These are phyloP conservation scores for Hemicordylus capensis DNA, from an alignment of 2,113 vertebrate genomes.

Conservation along the genomic window DNA sequence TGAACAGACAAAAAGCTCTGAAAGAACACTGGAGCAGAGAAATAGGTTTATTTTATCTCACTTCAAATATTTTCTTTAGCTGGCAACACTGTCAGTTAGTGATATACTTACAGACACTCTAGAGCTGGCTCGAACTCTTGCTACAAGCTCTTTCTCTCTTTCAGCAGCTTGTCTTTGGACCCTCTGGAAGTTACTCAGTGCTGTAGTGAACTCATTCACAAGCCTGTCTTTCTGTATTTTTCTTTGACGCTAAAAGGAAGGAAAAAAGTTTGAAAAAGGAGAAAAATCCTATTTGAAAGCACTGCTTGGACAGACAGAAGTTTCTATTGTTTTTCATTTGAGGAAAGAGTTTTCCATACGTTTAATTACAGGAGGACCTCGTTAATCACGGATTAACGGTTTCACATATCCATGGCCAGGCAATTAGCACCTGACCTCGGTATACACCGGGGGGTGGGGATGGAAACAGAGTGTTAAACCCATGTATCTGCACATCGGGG, in stretches of 20 bases:
- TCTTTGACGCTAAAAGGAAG: conserved; percentile 84
- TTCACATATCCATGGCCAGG: too few relatives aligned
- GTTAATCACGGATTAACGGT: too few relatives aligned
- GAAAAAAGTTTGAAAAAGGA: conserved; percentile 7
- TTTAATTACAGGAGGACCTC: too few relatives aligned
- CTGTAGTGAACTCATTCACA: conserved; percentile 89
- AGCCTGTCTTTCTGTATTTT: conserved; percentile 95
- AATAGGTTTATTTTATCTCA: not conserved
- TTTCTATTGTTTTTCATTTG: too few relatives aligned
- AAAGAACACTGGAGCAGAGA: not conserved
- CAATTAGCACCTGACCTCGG: too few relatives aligned
- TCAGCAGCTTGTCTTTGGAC: conserved; percentile 91
- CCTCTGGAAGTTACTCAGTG: conserved; percentile 89
- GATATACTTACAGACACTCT: conserved; percentile 88
- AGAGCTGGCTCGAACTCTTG: conserved; percentile 92
- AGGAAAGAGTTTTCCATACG: too few relatives aligned
- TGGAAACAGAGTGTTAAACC: too few relatives aligned
- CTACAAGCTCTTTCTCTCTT: conserved; percentile 94
- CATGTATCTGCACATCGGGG: too few relatives aligned
- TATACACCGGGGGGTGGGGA: too few relatives aligned
- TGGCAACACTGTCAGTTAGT: not conserved
- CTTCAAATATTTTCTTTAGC: not conserved
- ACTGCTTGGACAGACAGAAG: too few relatives aligned
- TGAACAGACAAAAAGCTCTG: not conserved
- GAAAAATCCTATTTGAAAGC: conserved; percentile 21